Conservation (phyloP, 2,888 invertebrate genomes). For the Abrostola tripartita region DNA sequence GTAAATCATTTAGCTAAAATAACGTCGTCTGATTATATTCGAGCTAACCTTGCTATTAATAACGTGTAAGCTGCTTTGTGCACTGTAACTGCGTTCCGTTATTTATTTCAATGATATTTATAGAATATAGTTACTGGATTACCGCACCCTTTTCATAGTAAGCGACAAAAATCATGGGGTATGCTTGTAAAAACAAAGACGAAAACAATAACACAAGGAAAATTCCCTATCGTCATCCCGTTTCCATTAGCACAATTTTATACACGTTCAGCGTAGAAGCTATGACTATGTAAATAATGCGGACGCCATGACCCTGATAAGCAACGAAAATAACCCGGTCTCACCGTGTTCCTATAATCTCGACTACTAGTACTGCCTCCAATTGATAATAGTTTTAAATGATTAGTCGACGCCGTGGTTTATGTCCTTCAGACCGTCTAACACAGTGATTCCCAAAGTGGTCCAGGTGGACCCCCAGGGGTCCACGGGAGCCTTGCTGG, state of each 20-base stretch:
- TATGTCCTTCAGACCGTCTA: slow-evolving; percentile 3
- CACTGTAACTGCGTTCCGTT: no score
- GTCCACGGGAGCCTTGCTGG: no score
- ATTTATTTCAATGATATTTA: no score
- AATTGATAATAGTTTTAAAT: slow-evolving; percentile 42
- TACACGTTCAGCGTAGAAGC: slow-evolving; percentile 50
- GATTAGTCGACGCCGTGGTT: slow-evolving; percentile 21
- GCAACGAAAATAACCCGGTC: slow-evolving; percentile 82
- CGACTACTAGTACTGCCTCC: slow-evolving; percentile 65
- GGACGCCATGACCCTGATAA: slow-evolving; percentile 78
- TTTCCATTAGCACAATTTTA: slow-evolving; percentile 34
- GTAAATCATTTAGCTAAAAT: no score
- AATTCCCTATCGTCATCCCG: slow-evolving; percentile 27
- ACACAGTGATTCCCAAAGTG: background rate
- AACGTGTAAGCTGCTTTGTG: no score
- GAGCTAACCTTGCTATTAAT: no score
- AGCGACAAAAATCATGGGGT: background rate
- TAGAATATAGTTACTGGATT: no score
- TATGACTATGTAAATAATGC: slow-evolving; percentile 68
- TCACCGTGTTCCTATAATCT: slow-evolving; percentile 71
- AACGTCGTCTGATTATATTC: no score
- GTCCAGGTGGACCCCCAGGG: no score
- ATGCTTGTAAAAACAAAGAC: slow-evolving; percentile 9
- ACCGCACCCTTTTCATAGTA: background rate
- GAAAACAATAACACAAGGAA: slow-evolving; percentile 11